Conservation (phyloP, 2,797 vertebrate species). For the Liparis tanakae region DNA sequence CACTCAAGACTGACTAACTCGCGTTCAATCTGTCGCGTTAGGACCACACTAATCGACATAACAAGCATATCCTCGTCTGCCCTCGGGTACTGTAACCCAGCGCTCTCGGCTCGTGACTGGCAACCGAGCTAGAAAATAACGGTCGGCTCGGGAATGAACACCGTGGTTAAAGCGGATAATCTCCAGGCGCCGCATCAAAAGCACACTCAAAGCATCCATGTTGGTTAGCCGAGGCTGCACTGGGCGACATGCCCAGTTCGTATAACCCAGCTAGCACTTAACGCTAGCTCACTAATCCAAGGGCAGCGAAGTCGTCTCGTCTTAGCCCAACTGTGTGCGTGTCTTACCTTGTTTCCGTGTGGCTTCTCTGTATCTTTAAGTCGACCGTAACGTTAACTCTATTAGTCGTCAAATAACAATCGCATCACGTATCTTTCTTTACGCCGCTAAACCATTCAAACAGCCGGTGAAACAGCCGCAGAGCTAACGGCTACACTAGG, state of each 20-base stretch:
- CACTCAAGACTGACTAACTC: not conserved
- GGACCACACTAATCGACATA: not conserved
- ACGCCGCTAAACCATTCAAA: constrained; percentile 55
- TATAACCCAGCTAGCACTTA: constrained; percentile 48
- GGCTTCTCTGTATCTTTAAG: not conserved
- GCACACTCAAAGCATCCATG: constrained; percentile 67
- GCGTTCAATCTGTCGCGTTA: not conserved
- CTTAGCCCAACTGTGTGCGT: constrained; percentile 11
- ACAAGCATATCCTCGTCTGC: not conserved
- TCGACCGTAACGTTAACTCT: not conserved
- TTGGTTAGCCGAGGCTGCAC: constrained; percentile 56
- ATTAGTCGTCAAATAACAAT: constrained; percentile 16
- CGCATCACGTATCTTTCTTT: constrained; percentile 48
- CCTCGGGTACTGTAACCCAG: not conserved
- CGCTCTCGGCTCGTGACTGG: constrained; percentile 23
- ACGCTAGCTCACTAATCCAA: constrained; percentile 75
- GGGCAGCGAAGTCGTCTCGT: constrained; percentile 53
- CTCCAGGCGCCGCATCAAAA: constrained; percentile 56
- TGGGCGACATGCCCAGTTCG: constrained; percentile 24
- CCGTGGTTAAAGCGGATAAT: constrained; percentile 72
- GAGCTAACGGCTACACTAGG: constrained; percentile 49
- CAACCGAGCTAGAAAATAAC: constrained; percentile 41
- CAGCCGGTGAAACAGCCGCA: constrained; percentile 4
- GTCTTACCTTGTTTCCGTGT: constrained; percentile 56
- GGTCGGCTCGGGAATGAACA: constrained; percentile 44